These are phyloP conservation scores for Sitta europaea DNA, from an alignment of 2,113 vertebrate genomes.

Conservation along the genomic window DNA sequence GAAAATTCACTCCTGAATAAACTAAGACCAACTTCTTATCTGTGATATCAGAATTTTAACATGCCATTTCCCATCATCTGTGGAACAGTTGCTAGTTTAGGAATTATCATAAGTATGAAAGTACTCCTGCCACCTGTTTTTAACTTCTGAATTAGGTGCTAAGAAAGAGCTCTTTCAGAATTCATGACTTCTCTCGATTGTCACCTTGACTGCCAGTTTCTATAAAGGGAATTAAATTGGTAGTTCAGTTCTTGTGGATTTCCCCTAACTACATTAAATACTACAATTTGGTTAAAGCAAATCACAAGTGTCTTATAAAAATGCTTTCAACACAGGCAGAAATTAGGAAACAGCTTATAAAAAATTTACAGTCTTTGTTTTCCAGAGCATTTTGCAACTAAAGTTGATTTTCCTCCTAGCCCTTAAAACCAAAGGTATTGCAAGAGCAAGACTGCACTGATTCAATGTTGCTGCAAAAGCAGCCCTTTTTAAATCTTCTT, in stretches of 20 bases:
- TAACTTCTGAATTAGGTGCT: neutral
- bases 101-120: neutral
- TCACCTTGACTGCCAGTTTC: neutral
- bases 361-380: neutral
- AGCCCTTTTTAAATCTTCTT: neutral
- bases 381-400: neutral
- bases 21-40: neutral
- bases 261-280: neutral
- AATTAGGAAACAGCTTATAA: neutral
- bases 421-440: neutral
- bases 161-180: neutral
- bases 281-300: neutral
- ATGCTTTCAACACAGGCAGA: neutral
- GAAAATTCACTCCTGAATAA: neutral
- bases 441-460: neutral
- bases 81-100: neutral
- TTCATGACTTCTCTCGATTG: neutral
- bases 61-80: neutral
- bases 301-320: neutral
- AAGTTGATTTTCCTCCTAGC: neutral
- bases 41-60: neutral
- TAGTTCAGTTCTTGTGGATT: neutral
- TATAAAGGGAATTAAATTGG: neutral
- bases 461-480: rapidly evolving
- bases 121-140: neutral